These are phyloP conservation scores for Lineus longissimus DNA, from an alignment of 1,140 invertebrate genomes.

Conservation along the genomic window DNA sequence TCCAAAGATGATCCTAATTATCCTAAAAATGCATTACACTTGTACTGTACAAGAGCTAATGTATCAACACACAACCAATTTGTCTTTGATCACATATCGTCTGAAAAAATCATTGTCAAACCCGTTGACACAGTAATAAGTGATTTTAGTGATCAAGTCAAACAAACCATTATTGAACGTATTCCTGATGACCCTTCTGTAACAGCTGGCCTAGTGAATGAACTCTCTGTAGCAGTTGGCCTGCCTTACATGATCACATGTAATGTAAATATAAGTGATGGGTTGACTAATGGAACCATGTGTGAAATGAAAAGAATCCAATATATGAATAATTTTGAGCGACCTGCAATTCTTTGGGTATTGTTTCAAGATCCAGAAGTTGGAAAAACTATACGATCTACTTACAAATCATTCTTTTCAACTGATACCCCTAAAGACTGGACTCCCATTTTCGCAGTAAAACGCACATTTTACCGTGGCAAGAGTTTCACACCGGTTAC, in stretches of 20 bases:
- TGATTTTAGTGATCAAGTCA: conserved; percentile 1
- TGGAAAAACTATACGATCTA: not conserved
- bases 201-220: not conserved
- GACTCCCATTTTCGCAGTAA: conserved; percentile 1
- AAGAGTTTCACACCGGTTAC: not conserved
- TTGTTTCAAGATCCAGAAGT: not conserved
- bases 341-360: conserved; percentile 1
- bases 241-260: conserved; percentile 13
- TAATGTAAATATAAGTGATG: conserved; percentile 12
- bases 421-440: not conserved
- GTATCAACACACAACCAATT: conserved; percentile 11
- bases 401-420: not conserved
- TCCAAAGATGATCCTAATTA: not conserved
- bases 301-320: conserved; percentile 15
- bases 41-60: conserved; percentile 15
- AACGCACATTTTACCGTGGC: not conserved
- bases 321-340: not conserved
- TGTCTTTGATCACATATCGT: conserved; percentile 4
- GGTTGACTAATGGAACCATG: conserved; percentile 14
- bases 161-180: not conserved
- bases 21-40: not conserved
- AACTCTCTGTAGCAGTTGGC: conserved; percentile 6
- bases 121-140: not conserved
- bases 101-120: not conserved
- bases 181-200: not conserved